Evolutionary conservation across 2,888 invertebrate genomes (phyloP).

Genomic region (Minunthozetes semirufus): DNA sequence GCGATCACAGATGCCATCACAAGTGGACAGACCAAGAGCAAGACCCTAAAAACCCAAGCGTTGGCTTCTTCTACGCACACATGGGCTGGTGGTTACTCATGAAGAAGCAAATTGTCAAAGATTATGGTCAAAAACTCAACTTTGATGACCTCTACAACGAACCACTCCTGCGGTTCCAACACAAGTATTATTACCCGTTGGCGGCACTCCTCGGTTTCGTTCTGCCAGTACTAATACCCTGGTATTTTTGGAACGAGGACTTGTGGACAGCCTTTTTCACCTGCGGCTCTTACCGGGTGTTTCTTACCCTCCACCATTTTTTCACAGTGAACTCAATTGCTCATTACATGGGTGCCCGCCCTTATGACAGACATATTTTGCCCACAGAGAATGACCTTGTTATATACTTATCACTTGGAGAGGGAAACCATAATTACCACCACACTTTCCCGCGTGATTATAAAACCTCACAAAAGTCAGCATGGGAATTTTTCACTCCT

Average conservation of each 20-base stretch:
- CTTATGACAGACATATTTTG: conserved; percentile 24
- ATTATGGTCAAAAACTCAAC: not conserved
- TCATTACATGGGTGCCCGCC: conserved; percentile 29
- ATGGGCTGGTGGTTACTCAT: conserved; percentile 33
- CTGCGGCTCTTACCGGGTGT: not conserved
- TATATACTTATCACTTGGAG: conserved; percentile 31
- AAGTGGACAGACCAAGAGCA: conserved; percentile 29
- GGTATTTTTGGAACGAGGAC: conserved; percentile 29
- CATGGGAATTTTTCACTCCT: conserved; percentile 33
- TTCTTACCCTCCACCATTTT: not conserved
- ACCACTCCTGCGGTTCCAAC: conserved; percentile 24
- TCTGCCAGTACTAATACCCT: conserved; percentile 19
- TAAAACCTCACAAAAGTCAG: conserved; percentile 22
- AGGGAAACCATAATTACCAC: conserved; percentile 33
- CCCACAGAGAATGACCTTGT: conserved; percentile 28
- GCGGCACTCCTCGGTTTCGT: not conserved
- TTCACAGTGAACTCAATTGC: conserved; percentile 34
- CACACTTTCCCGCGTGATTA: conserved; percentile 35
- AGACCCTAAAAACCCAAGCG: conserved; percentile 32
- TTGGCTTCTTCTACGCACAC: conserved; percentile 37
- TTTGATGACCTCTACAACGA: conserved; percentile 19
- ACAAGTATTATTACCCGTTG: conserved; percentile 27
- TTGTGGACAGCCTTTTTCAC: conserved; percentile 11
- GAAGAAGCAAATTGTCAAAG: conserved; percentile 16
- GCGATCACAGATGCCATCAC: conserved; percentile 33